Conservation (phyloP, 2,113 vertebrate genomes). For the Cryptoleucopteryx plumbea region DNA sequence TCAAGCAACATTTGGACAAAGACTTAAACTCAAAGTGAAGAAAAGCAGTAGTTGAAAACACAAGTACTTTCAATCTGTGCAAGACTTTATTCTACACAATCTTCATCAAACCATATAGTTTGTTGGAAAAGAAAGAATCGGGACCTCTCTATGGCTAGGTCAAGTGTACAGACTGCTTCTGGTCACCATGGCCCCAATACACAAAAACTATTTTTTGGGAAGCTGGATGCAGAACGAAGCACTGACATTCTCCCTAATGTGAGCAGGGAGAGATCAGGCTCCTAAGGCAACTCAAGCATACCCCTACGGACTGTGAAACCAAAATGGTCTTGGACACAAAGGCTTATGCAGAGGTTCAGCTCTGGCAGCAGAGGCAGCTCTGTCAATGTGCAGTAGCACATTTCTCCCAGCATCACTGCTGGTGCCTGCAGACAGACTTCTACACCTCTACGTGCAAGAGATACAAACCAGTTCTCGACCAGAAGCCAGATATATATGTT, state of each 20-base stretch:
- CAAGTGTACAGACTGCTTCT: background rate
- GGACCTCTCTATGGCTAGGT: background rate
- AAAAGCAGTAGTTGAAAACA: background rate
- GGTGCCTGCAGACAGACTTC: background rate
- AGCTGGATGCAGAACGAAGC: background rate
- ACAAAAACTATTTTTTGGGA: background rate
- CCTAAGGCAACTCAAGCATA: fast-evolving
- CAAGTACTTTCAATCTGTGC: background rate
- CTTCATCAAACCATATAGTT: background rate
- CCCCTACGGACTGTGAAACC: background rate
- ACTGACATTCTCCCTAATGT: background rate
- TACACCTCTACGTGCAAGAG: background rate
- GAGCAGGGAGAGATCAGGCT: background rate
- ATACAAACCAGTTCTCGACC: background rate
- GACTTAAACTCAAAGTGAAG: background rate
- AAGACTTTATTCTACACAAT: background rate
- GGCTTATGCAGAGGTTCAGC: background rate
- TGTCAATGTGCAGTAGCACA: background rate
- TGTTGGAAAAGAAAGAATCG: background rate
- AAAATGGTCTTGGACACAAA: background rate
- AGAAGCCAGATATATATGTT: background rate
- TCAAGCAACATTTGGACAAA: background rate
- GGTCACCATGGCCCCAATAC: background rate
- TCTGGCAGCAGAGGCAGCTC: background rate
- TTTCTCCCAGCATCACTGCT: background rate